Evolutionary conservation across 1,140 invertebrate genomes (phyloP).

Genomic region (Drosophila nigromelanica): DNA sequence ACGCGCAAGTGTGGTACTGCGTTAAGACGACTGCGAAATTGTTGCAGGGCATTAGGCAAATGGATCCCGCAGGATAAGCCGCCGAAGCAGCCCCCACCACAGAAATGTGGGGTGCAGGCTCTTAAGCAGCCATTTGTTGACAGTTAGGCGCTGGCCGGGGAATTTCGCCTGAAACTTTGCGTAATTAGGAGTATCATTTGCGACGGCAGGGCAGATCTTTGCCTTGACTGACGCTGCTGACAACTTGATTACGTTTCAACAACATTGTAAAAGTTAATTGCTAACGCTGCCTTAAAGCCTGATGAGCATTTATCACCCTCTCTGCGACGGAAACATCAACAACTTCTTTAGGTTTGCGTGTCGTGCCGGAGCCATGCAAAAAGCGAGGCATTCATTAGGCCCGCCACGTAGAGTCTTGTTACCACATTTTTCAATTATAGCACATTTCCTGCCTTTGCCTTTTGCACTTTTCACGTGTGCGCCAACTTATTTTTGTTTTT

Average conservation of each 20-base stretch:
- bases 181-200: slow-evolving; percentile 76
- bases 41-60: slow-evolving; percentile 75
- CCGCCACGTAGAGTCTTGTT: slow-evolving; percentile 77
- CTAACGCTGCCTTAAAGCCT: slow-evolving; percentile 74
- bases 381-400: slow-evolving; percentile 75
- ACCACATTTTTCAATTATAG: slow-evolving; percentile 83
- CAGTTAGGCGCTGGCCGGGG: slow-evolving; percentile 58
- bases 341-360: slow-evolving; percentile 53
- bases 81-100: slow-evolving; percentile 1
- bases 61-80: slow-evolving; percentile 74
- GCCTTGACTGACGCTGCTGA: slow-evolving; percentile 50
- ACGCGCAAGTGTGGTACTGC: slow-evolving; percentile 21
- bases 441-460: slow-evolving; percentile 67
- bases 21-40: slow-evolving; percentile 42
- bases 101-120: slow-evolving; percentile 4
- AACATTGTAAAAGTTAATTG: slow-evolving; percentile 82
- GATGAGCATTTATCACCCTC: slow-evolving; percentile 79
- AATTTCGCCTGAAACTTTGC: slow-evolving; percentile 63
- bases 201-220: slow-evolving; percentile 26
- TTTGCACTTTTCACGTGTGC: slow-evolving; percentile 32
- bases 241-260: slow-evolving; percentile 81
- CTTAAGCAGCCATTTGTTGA: slow-evolving; percentile 59
- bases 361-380: slow-evolving; percentile 38
- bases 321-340: slow-evolving; percentile 14
- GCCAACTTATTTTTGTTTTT: slow-evolving; percentile 6